Evolutionary conservation across 2,888 invertebrate genomes (phyloP).

Genomic region (Arge pagana): DNA sequence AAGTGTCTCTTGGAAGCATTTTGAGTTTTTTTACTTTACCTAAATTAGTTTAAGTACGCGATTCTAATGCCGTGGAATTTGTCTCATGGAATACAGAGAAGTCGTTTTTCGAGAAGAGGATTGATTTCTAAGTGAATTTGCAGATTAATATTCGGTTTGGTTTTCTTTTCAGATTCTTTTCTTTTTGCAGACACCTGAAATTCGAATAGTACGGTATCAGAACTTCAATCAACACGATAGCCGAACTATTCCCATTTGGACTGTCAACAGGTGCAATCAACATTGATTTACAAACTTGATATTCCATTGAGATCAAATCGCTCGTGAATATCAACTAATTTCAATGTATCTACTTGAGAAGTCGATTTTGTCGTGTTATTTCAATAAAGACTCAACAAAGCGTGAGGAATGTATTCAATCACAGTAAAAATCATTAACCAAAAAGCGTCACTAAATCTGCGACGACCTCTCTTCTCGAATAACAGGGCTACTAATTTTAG

Average conservation of each 20-base stretch:
- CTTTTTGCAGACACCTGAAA: too few relatives aligned
- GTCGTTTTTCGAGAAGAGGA: constrained; percentile 13
- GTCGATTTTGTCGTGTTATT: too few relatives aligned
- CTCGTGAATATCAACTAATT: too few relatives aligned
- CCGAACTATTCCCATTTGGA: background rate
- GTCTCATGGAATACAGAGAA: constrained; percentile 38
- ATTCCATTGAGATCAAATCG: too few relatives aligned
- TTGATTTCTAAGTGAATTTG: background rate
- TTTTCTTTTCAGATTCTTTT: too few relatives aligned
- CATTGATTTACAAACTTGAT: background rate
- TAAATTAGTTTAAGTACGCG: constrained; percentile 45
- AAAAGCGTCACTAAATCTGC: background rate
- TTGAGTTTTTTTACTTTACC: constrained; percentile 40
- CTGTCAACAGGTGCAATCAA: background rate
- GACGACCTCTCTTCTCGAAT: constrained; percentile 5
- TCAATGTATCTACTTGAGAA: too few relatives aligned
- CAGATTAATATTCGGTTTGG: background rate
- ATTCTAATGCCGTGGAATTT: constrained; percentile 53
- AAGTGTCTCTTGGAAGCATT: constrained; percentile 49
- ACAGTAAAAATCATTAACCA: too few relatives aligned
- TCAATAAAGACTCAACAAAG: too few relatives aligned
- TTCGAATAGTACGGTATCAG: background rate
- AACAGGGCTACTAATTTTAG: background rate
- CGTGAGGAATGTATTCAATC: too few relatives aligned
- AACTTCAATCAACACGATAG: background rate